These are phyloP conservation scores for Ophion ellenae DNA, from an alignment of 2,888 invertebrate species.

Conservation along the genomic window DNA sequence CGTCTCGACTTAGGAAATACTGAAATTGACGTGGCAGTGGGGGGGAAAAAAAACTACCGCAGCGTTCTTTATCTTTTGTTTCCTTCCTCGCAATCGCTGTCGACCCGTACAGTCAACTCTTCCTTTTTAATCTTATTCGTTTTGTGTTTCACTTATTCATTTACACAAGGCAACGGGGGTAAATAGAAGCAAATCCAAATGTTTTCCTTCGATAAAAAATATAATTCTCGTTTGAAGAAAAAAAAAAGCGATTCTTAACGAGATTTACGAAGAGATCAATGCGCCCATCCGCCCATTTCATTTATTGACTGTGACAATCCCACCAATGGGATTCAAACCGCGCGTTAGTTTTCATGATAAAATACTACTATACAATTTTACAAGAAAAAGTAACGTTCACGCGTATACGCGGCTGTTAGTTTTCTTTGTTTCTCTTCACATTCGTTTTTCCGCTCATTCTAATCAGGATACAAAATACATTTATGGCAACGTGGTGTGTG, in stretches of 20 bases:
- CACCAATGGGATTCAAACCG: conserved; percentile 27
- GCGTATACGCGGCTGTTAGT: neutral
- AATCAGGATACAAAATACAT: conserved; percentile 66
- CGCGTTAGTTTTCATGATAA: conserved; percentile 27
- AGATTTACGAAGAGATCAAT: conserved; percentile 47
- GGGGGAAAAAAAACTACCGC: conserved; percentile 30
- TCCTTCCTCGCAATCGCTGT: neutral
- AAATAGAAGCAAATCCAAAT: conserved; percentile 33
- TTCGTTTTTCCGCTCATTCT: conserved; percentile 11
- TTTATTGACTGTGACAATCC: neutral
- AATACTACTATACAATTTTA: conserved; percentile 41
- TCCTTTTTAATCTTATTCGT: conserved; percentile 3
- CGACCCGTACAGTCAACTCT: neutral
- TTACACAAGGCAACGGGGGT: conserved; percentile 22
- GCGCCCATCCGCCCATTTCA: conserved; percentile 23
- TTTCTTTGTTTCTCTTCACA: neutral
- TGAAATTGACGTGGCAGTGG: conserved; percentile 60
- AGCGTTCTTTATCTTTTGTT: neutral
- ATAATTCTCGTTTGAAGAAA: conserved; percentile 27
- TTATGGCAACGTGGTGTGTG: conserved; percentile 75
- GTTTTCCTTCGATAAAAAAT: conserved; percentile 52
- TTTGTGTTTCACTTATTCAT: conserved; percentile 3
- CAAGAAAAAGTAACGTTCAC: conserved; percentile 1
- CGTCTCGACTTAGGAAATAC: conserved; percentile 54
- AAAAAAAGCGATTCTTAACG: conserved; percentile 23